Evolutionary conservation across 1,140 invertebrate species (phyloP), one percentile per base, ranked within the genome.

Genomic region (Zaprionus ornatus): DNA sequence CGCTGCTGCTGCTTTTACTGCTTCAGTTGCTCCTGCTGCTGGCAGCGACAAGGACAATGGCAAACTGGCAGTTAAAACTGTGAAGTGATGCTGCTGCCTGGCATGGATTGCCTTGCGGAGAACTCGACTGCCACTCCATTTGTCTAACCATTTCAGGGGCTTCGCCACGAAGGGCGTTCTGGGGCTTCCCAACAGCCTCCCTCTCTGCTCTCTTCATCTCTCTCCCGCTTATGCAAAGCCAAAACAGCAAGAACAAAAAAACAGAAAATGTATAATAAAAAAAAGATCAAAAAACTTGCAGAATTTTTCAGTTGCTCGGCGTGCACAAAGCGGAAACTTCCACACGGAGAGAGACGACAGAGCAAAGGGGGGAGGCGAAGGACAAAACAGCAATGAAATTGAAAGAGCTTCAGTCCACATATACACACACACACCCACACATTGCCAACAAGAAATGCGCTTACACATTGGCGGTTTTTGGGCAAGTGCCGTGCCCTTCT

Each of bases 101-200:
- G 54, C 54, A 29, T 66, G 35, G 50, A 32, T 48, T 57, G 27
- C 27, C 65, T 59, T 66, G 19, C 25, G 42, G 37, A 32, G 35
- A 21, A 50, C 32, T 62, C n/a, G 45, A 52, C 45, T 69, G 65
- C 59, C 72, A 63, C 72, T 74, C 59, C 66, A 69, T 69, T 74
- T 63, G 66, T 70, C 75, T 55, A 73, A 77, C 77, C 82, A 80
- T 77, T 84, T 19, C 62, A 74, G 82, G 40, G 74, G 82, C 82
- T 85, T 74, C 62, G 48, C 15, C 67, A 80, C 67, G 57, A 84
- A 78, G 59, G 50, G 54, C 64, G 50, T 73, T 55, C 40, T 56
- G 67, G 29, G 27, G 54, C 56, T 74, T 61, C 23, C 23, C 29
- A 2, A 32, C 29, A 32, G n/a, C 27, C 27, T 50, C 23, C 54